Evolutionary conservation across 2,113 vertebrate genomes (phyloP).

Genomic region (Peromyscus leucopus): DNA sequence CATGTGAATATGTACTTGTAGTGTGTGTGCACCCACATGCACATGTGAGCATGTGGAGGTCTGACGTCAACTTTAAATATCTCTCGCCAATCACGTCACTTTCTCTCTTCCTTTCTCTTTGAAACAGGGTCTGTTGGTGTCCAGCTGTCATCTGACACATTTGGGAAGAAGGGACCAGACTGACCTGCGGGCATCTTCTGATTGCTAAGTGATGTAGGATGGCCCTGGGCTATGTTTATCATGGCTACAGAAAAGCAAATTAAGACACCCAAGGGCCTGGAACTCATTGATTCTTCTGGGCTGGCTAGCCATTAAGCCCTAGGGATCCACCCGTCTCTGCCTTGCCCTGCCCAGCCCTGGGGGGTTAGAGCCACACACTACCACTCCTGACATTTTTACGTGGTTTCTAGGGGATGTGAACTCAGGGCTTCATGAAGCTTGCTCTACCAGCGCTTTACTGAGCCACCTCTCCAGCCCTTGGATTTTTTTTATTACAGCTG

Average conservation of each 20-base stretch:
- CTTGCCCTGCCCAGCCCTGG: background rate
- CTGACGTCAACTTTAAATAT: background rate
- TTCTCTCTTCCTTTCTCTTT: background rate
- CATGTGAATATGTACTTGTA: no score
- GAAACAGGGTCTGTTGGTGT: no score
- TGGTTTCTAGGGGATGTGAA: background rate
- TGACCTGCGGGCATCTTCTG: background rate
- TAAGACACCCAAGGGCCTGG: background rate
- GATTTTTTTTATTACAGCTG: background rate
- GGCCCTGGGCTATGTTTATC: background rate
- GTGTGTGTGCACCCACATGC: background rate
- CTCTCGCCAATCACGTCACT: background rate
- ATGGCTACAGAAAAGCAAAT: background rate
- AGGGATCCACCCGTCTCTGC: background rate
- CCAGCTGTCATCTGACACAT: background rate
- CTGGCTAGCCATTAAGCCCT: no score
- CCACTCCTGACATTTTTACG: background rate
- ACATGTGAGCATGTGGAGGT: background rate
- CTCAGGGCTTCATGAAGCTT: background rate
- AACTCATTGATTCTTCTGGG: background rate
- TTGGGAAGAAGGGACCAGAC: background rate
- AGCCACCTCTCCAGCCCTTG: background rate
- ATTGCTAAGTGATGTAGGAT: background rate
- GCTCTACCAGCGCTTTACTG: background rate
- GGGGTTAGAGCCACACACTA: background rate